phyloP scores from a whole-genome alignment of 2,113 vertebrate species.

The Scytalopus superciliaris region DNA sequence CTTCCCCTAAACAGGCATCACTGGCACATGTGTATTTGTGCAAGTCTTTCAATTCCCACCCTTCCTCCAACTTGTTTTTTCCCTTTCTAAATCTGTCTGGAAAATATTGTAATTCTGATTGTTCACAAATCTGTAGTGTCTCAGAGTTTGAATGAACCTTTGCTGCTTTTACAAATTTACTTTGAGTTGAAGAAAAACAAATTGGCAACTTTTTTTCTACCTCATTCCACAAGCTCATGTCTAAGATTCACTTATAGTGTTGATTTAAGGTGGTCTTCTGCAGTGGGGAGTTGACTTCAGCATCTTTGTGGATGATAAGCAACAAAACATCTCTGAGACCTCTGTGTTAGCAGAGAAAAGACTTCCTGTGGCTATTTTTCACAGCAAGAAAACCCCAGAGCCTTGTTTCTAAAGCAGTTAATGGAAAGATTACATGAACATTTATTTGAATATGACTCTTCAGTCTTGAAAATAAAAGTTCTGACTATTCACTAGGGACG shows the following conservation, averaged over 20 bases:
- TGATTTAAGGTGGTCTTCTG: not conserved
- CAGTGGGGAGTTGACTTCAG: not conserved
- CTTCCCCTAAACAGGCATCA: not conserved
- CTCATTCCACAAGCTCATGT: not conserved
- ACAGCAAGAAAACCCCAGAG: not conserved
- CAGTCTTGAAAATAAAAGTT: fast-evolving
- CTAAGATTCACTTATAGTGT: not conserved
- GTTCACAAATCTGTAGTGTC: not conserved
- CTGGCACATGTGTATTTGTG: not conserved
- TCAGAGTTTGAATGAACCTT: not conserved
- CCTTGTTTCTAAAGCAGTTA: not conserved
- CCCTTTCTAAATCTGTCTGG: not conserved
- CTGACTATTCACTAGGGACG: too few species aligned
- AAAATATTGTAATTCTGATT: not conserved
- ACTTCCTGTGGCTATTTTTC: not conserved
- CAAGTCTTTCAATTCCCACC: not conserved
- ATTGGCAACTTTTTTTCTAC: not conserved
- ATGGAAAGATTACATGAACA: not conserved
- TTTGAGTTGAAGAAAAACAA: not conserved
- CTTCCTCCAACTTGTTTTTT: not conserved
- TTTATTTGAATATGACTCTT: not conserved
- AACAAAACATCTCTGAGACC: not conserved
- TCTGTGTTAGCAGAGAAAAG: not conserved
- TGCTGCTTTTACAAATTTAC: not conserved
- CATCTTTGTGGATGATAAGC: not conserved